Conservation (phyloP, 2,888 invertebrate genomes). For the Ichneumoninae sp. region DNA sequence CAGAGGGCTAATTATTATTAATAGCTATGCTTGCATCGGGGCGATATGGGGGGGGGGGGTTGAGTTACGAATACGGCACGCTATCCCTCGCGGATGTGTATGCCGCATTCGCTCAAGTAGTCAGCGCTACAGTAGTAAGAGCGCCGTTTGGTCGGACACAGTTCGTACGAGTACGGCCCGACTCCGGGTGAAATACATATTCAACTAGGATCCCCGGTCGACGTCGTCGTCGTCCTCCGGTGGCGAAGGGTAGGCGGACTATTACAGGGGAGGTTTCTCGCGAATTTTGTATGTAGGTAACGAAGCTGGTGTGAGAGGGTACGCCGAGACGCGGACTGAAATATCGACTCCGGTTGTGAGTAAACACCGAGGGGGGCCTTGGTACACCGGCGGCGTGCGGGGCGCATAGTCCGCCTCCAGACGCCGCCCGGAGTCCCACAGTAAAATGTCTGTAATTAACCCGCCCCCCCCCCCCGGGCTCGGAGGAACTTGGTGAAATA, state of each 20-base stretch:
- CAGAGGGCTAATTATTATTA: conserved; percentile 64
- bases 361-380: conserved; percentile 75
- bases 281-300: conserved; percentile 57
- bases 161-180: conserved; percentile 19
- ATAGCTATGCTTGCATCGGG: conserved; percentile 60
- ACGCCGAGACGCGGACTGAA: conserved; percentile 60
- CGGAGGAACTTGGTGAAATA: conserved; percentile 75
- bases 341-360: conserved; percentile 74
- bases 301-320: conserved; percentile 28
- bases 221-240: conserved; percentile 19
- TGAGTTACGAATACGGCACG: conserved; percentile 52
- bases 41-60: no score
- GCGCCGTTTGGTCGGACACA: conserved; percentile 55
- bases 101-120: conserved; percentile 23
- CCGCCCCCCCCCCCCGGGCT: neutral
- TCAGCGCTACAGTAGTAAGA: conserved; percentile 50
- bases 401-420: conserved; percentile 45
- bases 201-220: conserved; percentile 56
- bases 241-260: conserved; percentile 18
- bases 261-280: conserved; percentile 14
- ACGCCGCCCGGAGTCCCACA: conserved; percentile 52
- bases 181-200: conserved; percentile 56
- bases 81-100: conserved; percentile 41
- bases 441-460: conserved; percentile 63
- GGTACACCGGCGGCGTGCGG: conserved; percentile 54